Evolutionary conservation across 2,113 vertebrate species (phyloP).

Genomic region (Nesogale talazaci): DNA sequence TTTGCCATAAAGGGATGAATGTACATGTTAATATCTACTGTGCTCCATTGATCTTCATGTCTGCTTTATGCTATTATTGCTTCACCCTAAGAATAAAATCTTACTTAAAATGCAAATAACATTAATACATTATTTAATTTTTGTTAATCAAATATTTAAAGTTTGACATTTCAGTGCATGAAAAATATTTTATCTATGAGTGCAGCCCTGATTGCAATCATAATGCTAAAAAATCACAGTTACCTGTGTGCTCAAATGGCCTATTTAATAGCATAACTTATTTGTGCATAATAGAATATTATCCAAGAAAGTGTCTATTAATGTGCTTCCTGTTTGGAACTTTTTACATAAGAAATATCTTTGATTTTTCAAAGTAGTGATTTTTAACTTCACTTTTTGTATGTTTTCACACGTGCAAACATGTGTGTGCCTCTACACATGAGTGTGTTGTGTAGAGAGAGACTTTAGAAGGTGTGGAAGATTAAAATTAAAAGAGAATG

Average conservation of each 20-base stretch:
- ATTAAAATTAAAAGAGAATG: too few relatives aligned
- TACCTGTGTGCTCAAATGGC: neutral
- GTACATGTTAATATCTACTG: neutral
- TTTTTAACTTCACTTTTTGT: too few relatives aligned
- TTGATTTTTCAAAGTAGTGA: too few relatives aligned
- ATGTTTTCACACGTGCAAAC: too few relatives aligned
- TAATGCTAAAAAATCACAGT: neutral
- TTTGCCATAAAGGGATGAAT: neutral
- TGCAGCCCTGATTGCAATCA: neutral
- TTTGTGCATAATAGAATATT: neutral
- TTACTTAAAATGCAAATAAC: neutral
- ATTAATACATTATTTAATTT: neutral
- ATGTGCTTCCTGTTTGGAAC: neutral
- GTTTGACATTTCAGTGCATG: neutral
- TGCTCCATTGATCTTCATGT: neutral
- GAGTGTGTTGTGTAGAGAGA: too few relatives aligned
- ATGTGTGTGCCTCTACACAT: too few relatives aligned
- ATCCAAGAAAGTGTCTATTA: neutral
- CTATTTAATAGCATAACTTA: neutral
- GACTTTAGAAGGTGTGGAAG: too few relatives aligned
- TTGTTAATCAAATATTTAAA: constrained; percentile 2
- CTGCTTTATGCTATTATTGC: neutral
- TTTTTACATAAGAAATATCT: neutral
- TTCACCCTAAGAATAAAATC: neutral
- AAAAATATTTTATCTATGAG: neutral